These are phyloP conservation scores for Neodiprion lecontei DNA, from an alignment of 1,140 invertebrate genomes.

Conservation along the genomic window DNA sequence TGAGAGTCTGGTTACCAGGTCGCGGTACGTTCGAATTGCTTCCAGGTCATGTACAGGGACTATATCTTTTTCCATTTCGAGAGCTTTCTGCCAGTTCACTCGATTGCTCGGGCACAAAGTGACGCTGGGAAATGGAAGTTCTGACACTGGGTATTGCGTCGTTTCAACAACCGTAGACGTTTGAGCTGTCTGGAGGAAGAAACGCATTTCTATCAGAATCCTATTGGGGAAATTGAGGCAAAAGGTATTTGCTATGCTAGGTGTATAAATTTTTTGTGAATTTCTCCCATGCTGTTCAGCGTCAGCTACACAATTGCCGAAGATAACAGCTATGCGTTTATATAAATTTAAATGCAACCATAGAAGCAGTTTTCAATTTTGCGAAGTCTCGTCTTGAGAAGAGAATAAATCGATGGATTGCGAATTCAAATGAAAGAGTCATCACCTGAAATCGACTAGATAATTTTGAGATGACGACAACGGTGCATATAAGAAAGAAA, in stretches of 20 bases:
- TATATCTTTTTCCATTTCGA: constrained; percentile 6
- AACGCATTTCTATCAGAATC: neutral
- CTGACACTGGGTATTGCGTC: constrained; percentile 34
- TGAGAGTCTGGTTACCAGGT: neutral
- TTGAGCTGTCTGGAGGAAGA: neutral
- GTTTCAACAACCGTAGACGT: constrained; percentile 40
- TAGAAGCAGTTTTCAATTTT: too few species aligned
- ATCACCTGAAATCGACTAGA: constrained; percentile 26
- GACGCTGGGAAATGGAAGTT: constrained; percentile 42
- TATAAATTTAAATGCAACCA: too few species aligned
- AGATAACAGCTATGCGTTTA: too few species aligned
- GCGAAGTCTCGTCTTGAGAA: neutral
- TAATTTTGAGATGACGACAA: constrained; percentile 15
- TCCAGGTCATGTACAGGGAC: neutral
- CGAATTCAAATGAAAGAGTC: too few species aligned
- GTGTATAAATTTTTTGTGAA: too few species aligned
- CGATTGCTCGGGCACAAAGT: constrained; percentile 40
- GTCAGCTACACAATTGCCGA: neutral
- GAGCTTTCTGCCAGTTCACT: constrained; percentile 38
- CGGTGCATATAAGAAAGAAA: constrained; percentile 20
- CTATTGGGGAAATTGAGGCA: too few species aligned
- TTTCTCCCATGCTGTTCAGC: too few species aligned
- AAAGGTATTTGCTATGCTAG: too few species aligned
- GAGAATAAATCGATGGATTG: neutral
- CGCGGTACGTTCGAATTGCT: neutral